Conservation (phyloP, 2,888 invertebrate genomes). For the Troides helena region DNA sequence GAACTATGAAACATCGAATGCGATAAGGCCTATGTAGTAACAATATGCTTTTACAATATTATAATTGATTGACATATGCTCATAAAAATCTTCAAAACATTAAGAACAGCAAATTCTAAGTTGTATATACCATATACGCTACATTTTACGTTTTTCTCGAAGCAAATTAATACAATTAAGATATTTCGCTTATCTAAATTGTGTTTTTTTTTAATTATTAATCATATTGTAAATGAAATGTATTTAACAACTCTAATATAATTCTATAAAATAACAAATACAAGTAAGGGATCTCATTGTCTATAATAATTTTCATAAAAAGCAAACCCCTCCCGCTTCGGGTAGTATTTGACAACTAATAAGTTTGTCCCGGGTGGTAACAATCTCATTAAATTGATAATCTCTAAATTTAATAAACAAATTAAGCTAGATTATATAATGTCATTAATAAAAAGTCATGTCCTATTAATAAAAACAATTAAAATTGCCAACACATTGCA, state of each 20-base stretch:
- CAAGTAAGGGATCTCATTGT: constrained; percentile 53
- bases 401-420: constrained; percentile 72
- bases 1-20: constrained; percentile 46
- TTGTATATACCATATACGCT: constrained; percentile 59
- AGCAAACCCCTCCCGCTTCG: constrained; percentile 54
- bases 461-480: constrained; percentile 61
- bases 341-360: constrained; percentile 55
- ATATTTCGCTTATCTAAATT: constrained; percentile 63
- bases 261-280: constrained; percentile 65
- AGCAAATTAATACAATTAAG: constrained; percentile 58
- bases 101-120: constrained; percentile 64
- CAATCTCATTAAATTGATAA: constrained; percentile 74
- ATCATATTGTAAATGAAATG: constrained; percentile 58
- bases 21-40: constrained; percentile 58
- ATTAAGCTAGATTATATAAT: constrained; percentile 70
- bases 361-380: constrained; percentile 72
- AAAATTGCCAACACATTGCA: constrained; percentile 57
- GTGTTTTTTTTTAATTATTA: constrained; percentile 56
- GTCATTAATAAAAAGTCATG: constrained; percentile 72
- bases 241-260: constrained; percentile 66
- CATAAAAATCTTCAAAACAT: constrained; percentile 56
- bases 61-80: constrained; percentile 52
- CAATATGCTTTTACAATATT: constrained; percentile 46
- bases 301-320: constrained; percentile 51
- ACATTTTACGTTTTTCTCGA: constrained; percentile 57